Conservation (phyloP, 2,113 vertebrate genomes). For the Sapayoa aenigma region DNA sequence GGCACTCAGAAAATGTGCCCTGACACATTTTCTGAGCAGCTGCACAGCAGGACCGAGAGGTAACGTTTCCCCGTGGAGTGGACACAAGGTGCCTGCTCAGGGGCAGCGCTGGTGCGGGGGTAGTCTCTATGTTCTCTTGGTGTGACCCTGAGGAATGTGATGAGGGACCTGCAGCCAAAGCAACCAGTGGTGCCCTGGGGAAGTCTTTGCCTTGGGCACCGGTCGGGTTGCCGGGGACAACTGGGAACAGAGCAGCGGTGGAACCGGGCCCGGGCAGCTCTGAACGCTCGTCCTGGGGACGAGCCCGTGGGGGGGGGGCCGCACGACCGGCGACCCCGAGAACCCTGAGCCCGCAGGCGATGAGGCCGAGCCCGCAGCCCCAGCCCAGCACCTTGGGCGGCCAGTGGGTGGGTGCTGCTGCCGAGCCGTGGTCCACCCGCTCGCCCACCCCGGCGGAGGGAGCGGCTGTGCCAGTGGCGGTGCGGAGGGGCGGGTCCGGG, state of each 20-base stretch:
- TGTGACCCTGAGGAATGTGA: neutral
- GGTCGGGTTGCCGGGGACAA: neutral
- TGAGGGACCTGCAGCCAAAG: neutral
- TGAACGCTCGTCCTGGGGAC: neutral
- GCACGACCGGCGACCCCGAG: neutral
- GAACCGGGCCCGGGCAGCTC: neutral
- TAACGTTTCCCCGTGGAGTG: neutral
- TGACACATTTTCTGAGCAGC: neutral
- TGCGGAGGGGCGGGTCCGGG: neutral
- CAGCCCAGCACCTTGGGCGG: neutral
- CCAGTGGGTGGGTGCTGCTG: neutral
- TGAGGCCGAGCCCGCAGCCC: neutral
- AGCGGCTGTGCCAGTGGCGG: neutral
- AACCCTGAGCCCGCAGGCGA: neutral
- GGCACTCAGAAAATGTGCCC: neutral
- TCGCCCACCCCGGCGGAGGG: neutral
- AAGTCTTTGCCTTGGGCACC: neutral
- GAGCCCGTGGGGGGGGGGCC: neutral
- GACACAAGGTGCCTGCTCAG: neutral
- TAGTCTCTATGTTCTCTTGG: neutral
- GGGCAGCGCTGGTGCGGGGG: neutral
- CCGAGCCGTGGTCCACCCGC: neutral
- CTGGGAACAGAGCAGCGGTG: neutral
- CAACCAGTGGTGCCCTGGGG: neutral
- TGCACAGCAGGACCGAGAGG: neutral